Conservation (phyloP, 2,113 vertebrate genomes). For the Vulpes vulpes region DNA sequence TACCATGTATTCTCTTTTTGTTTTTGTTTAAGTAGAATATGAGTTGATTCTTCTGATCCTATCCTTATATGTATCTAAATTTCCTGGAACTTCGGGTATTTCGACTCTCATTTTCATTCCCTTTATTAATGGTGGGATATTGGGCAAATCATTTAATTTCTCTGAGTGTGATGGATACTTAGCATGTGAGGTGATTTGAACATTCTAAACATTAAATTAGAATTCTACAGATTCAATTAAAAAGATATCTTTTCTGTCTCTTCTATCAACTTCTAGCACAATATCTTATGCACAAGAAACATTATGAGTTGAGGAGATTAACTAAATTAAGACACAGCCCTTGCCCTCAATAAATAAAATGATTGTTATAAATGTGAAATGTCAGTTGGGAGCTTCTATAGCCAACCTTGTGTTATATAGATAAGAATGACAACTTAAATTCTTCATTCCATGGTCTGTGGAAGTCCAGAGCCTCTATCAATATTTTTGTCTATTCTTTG, state of each 20-base stretch:
- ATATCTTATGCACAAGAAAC: not conserved
- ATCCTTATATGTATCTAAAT: slow-evolving; percentile 1
- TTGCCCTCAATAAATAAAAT: not conserved
- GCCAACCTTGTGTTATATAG: not conserved
- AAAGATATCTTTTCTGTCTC: not conserved
- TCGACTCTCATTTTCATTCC: not conserved
- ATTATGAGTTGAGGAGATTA: not conserved
- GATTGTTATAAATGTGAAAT: not conserved
- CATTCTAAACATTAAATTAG: not conserved
- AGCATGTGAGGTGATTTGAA: not conserved
- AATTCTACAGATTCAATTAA: not conserved
- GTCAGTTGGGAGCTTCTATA: not conserved
- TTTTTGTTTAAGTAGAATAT: not conserved
- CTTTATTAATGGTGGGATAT: not conserved
- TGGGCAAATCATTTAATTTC: not conserved
- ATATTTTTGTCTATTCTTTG: not conserved
- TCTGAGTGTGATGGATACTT: not conserved
- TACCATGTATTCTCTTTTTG: not conserved
- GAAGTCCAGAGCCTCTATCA: not conserved
- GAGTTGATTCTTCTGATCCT: slow-evolving; percentile 4
- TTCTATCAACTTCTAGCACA: not conserved
- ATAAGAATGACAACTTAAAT: not conserved
- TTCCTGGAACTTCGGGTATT: not conserved
- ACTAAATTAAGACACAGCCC: not conserved
- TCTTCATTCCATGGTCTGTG: not conserved